Base-by-base conservation (phyloP, 2,113 vertebrate species). In the Colaptes auratus region DNA sequence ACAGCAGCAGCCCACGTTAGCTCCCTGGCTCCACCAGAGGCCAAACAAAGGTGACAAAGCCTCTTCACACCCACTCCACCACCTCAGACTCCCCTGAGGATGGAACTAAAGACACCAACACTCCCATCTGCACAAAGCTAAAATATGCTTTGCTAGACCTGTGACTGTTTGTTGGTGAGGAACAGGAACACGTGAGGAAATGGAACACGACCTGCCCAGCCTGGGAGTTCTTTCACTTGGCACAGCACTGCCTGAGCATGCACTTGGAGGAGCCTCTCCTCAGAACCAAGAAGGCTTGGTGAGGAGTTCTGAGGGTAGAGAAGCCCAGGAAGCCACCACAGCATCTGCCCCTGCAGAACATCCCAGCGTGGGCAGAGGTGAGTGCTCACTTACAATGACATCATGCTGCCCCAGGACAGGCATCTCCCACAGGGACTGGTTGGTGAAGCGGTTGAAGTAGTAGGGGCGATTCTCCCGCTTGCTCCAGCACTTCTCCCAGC, bases 401-500 rank as follows among this genome's bases (percentile, higher is more conserved):
- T 99, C 99, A 27, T 99, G 99, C 95, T 99, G 99, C 15, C 99
- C 99, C 82, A 99, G 96, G 27, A 99, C 98, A 1, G 99, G 99
- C 97, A 99, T 98, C 97, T 99, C 99, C 99, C 99, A 99, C 91
- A 99, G 97, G 4, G 99, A 99, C 98, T 99, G 99, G 96, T 99
- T 99, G 63, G 99, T 99, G 97, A 99, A 99, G 60, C 99, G 98
- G 94, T 99, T 99, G 97, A 99, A 99, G 89, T 99, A 99, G 95
- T 99, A 99, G 0, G 99, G 99, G 19, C 99, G 98, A 92, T 98
- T 99, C 97, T 99, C 99, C 88, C 99, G 97, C 94, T 99, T 98
- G 96, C 99, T 99, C 99, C 99, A 99, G 96, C 99, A 99, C 98
- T 99, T 99, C 67, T 99, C 98, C 99, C 99, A 99, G 86, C 99